Conservation (phyloP, 2,113 vertebrate genomes). For the Strix aluco region DNA sequence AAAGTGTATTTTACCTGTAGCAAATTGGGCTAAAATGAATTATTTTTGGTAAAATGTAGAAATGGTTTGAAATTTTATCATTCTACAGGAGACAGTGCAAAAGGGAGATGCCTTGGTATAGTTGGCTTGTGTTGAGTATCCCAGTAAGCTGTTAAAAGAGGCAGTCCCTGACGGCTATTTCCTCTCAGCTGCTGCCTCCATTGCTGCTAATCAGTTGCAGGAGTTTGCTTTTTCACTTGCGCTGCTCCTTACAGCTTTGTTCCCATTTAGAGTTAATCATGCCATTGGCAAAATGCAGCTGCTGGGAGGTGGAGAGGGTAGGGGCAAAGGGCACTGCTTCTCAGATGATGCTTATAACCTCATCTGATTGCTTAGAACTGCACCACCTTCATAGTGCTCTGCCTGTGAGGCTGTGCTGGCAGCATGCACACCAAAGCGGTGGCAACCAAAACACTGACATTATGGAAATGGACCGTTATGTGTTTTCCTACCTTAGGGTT, state of each 20-base stretch:
- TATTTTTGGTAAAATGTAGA: neutral
- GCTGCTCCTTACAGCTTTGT: neutral
- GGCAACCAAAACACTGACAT: neutral
- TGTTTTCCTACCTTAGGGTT: neutral
- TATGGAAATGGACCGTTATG: accelerated
- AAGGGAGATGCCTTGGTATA: neutral
- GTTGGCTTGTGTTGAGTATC: neutral
- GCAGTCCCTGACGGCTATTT: neutral
- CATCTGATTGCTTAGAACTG: neutral
- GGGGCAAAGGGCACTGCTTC: neutral
- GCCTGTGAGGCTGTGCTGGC: accelerated
- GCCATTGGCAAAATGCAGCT: neutral
- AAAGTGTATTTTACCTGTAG: neutral
- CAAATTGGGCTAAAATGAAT: neutral
- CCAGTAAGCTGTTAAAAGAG: neutral
- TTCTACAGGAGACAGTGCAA: neutral
- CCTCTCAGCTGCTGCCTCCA: neutral
- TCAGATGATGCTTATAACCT: neutral
- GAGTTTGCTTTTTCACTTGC: neutral
- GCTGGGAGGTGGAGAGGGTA: neutral
- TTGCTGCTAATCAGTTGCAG: neutral
- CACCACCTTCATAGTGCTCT: accelerated
- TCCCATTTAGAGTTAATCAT: neutral
- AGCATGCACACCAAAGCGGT: neutral
- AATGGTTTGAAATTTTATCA: neutral